These are phyloP conservation scores for Eupithecia vulgata DNA, from an alignment of 2,888 invertebrate species.

Conservation along the genomic window DNA sequence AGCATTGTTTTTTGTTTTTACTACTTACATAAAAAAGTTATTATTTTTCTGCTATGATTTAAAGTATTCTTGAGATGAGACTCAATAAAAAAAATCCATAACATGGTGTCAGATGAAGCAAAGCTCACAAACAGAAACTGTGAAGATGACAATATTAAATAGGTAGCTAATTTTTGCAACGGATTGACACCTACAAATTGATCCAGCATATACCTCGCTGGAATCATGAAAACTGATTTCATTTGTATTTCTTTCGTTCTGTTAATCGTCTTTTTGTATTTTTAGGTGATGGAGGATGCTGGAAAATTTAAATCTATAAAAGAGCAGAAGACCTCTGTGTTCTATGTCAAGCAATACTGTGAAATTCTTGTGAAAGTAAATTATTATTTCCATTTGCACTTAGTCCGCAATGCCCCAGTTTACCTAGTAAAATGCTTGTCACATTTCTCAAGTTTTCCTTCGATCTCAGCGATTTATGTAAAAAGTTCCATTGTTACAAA, in stretches of 20 bases:
- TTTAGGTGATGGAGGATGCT: not conserved
- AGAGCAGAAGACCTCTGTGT: not conserved
- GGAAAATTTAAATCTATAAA: not conserved
- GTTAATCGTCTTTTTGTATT: not conserved
- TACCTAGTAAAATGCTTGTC: constrained; percentile 30
- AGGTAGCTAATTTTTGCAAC: not conserved
- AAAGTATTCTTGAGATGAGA: not conserved
- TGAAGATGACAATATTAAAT: not conserved
- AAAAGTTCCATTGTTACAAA: constrained; percentile 44
- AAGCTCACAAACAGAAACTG: not conserved
- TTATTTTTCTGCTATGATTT: not conserved
- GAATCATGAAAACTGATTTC: not conserved
- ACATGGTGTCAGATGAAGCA: not conserved
- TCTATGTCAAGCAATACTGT: not conserved
- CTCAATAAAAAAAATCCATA: not conserved
- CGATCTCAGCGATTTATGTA: constrained; percentile 51
- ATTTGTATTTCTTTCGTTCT: not conserved
- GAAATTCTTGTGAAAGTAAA: constrained; percentile 10
- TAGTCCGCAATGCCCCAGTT: not conserved
- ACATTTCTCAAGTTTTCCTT: constrained; percentile 49
- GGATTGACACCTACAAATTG: not conserved
- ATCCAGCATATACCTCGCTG: not conserved
- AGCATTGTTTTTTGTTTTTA: no score
- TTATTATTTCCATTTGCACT: constrained; percentile 24
- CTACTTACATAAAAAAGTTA: no score